phyloP scores from a whole-genome alignment of 2,888 invertebrate species.

The Apamea crenata region DNA sequence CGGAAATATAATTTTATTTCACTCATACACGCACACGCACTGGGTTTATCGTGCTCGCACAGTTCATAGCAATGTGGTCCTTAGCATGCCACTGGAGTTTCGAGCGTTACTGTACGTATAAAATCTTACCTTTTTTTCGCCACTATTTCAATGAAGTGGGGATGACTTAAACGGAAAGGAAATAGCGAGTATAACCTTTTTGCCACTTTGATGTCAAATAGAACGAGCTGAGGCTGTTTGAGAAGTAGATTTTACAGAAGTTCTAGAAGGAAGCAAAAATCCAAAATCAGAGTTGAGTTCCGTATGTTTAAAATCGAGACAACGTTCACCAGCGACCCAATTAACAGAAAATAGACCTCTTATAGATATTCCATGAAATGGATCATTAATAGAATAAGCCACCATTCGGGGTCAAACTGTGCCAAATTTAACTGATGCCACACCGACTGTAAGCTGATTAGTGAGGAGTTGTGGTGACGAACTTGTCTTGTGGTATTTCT shows the following conservation, averaged over 20 bases:
- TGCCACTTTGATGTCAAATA: background rate
- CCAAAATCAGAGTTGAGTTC: background rate
- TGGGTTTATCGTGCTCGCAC: no score
- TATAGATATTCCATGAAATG: background rate
- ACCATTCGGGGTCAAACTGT: background rate
- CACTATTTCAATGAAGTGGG: background rate
- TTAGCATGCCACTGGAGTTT: no score
- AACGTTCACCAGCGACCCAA: background rate
- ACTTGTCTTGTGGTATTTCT: constrained; percentile 21
- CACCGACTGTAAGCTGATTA: constrained; percentile 24
- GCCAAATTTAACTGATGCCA: background rate
- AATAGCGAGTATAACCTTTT: background rate
- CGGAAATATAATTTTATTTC: no score
- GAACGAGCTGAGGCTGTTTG: background rate
- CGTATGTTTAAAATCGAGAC: background rate
- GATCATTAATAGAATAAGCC: background rate
- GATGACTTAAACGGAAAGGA: no score
- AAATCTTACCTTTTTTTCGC: background rate
- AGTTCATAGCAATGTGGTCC: no score
- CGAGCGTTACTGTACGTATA: no score
- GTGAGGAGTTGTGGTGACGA: constrained; percentile 12
- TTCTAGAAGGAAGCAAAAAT: background rate
- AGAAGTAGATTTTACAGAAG: background rate
- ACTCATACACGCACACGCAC: no score
- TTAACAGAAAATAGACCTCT: background rate